phyloP scores from a whole-genome alignment of 2,888 invertebrate species.

The Sinohyriopsis cumingii region DNA sequence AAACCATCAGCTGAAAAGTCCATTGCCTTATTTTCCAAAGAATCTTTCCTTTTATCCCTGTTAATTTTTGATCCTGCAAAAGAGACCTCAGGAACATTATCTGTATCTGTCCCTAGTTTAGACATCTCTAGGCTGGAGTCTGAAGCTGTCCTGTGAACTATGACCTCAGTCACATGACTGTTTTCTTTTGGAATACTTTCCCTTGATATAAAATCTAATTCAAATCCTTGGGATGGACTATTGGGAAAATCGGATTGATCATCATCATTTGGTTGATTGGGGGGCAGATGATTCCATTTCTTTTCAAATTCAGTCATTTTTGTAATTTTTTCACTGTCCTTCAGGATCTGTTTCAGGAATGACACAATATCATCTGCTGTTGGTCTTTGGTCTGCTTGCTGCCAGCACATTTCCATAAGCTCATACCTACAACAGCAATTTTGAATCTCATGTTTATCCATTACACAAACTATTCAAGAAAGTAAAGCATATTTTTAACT shows the following conservation, averaged over 20 bases:
- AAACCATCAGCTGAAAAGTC: conserved; percentile 25
- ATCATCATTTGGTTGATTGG: conserved; percentile 2
- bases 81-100: conserved; percentile 25
- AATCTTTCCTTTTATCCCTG: conserved; percentile 19
- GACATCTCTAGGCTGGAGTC: not conserved
- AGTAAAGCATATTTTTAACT: too few species aligned
- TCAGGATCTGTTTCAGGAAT: conserved; percentile 70
- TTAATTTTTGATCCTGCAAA: conserved; percentile 8
- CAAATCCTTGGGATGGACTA: not conserved
- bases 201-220: not conserved
- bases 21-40: conserved; percentile 25
- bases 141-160: conserved; percentile 32
- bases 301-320: conserved; percentile 17
- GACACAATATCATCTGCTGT: conserved; percentile 75
- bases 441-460: not conserved
- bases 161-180: conserved; percentile 32
- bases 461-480: not conserved
- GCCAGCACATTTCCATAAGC: conserved; percentile 84
- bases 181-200: not conserved
- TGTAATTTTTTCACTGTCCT: conserved; percentile 72
- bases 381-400: conserved; percentile 73
- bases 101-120: conserved; percentile 30
- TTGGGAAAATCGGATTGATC: too few species aligned
- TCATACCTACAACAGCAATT: conserved; percentile 76
- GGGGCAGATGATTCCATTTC: conserved; percentile 30